These are phyloP conservation scores for Sebastes miniatus DNA, from an alignment of 2,797 vertebrate genomes.

Conservation along the genomic window DNA sequence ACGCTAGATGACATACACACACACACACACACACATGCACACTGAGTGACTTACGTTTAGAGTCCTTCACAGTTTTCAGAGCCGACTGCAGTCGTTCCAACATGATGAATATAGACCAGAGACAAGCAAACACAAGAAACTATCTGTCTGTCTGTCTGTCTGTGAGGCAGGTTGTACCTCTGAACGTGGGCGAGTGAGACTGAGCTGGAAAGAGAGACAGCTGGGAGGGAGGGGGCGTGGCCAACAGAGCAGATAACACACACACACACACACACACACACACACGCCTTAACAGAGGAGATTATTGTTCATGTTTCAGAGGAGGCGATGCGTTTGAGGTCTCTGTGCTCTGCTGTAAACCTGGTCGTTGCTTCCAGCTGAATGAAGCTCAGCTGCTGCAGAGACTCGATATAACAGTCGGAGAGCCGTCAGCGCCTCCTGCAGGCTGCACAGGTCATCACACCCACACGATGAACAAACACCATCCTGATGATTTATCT, in stretches of 20 bases:
- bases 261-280: not conserved
- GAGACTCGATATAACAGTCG: not conserved
- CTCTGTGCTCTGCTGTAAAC: not conserved
- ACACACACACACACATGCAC: not conserved
- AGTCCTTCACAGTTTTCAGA: constrained; percentile 79
- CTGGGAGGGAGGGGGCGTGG: constrained; percentile 24
- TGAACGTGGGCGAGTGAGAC: constrained; percentile 3
- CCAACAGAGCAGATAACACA: not conserved
- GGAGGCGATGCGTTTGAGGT: constrained; percentile 6
- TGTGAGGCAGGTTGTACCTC: constrained; percentile 17
- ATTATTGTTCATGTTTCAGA: constrained; percentile 20
- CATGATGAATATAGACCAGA: constrained; percentile 56
- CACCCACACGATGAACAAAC: not conserved
- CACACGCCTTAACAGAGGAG: constrained; percentile 9
- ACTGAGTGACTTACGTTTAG: constrained; percentile 73
- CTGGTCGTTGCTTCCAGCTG: not conserved
- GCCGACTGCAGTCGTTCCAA: constrained; percentile 82
- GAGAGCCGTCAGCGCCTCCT: not conserved
- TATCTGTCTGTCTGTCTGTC: not conserved
- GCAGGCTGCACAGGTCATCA: not conserved
- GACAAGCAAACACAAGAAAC: not conserved
- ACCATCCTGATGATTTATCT: not conserved
- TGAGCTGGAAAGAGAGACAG: constrained; percentile 10
- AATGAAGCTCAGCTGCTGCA: constrained; percentile 24
- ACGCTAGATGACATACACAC: not conserved